phyloP scores from a whole-genome alignment of 2,797 vertebrate species.

The Ispidina picta region DNA sequence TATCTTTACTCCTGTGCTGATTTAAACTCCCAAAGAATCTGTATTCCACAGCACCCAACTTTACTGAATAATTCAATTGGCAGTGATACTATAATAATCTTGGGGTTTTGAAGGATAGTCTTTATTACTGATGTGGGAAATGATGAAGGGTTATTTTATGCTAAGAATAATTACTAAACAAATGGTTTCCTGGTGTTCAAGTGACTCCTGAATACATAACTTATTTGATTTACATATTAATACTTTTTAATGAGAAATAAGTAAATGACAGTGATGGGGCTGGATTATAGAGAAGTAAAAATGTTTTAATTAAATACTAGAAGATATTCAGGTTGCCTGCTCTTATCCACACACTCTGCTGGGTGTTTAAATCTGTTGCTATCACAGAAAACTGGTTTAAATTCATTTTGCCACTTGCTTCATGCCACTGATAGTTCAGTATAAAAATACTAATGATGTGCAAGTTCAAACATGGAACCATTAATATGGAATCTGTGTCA shows the following conservation, averaged over 20 bases:
- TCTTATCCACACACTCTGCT: not conserved
- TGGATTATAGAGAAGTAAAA: not conserved
- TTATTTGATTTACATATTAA: constrained; percentile 14
- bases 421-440: not conserved
- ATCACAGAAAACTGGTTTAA: not conserved
- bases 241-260: constrained; percentile 29
- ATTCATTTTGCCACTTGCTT: constrained; percentile 3
- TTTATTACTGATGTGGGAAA: not conserved
- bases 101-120: not conserved
- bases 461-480: not conserved
- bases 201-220: not conserved
- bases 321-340: not conserved
- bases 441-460: not conserved
- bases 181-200: constrained; percentile 25
- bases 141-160: not conserved
- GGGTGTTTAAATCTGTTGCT: not conserved
- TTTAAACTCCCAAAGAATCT: constrained; percentile 15
- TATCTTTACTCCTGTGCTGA: constrained; percentile 2
- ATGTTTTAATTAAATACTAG: not conserved
- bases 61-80: constrained; percentile 15
- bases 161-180: constrained; percentile 24
- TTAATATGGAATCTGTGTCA: not conserved
- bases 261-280: not conserved
- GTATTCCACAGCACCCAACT: not conserved
- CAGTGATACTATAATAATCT: constrained; percentile 14